Evolutionary conservation across 2,888 invertebrate genomes (phyloP).

Genomic region (Drosophila birchii): DNA sequence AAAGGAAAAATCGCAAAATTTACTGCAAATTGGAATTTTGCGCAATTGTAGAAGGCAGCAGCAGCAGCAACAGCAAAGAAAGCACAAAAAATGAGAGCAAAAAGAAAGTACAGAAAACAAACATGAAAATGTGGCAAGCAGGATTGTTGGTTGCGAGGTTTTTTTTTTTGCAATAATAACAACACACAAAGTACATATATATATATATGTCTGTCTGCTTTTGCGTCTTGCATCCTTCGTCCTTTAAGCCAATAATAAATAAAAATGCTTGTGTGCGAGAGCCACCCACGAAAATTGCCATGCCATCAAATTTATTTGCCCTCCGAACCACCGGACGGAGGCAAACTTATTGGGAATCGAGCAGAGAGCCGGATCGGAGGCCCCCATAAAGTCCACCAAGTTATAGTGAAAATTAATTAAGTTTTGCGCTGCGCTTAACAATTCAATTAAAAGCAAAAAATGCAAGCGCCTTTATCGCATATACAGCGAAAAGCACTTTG

Average conservation of each 20-base stretch:
- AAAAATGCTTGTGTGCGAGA: constrained; percentile 63
- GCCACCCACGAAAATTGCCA: constrained; percentile 54
- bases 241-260: constrained; percentile 81
- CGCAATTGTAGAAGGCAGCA: constrained; percentile 75
- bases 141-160: constrained; percentile 37
- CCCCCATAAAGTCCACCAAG: constrained; percentile 74
- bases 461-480: constrained; percentile 63
- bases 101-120: constrained; percentile 48
- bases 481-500: constrained; percentile 77
- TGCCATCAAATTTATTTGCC: constrained; percentile 69
- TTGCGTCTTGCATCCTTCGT: constrained; percentile 58
- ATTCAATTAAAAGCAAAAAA: constrained; percentile 73
- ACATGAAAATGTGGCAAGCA: constrained; percentile 61
- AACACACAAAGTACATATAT: constrained; percentile 53
- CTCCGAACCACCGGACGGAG: constrained; percentile 4
- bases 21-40: constrained; percentile 84
- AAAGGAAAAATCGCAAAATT: constrained; percentile 83
- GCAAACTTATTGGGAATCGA: constrained; percentile 44
- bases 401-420: constrained; percentile 78
- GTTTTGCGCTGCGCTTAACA: constrained; percentile 79
- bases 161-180: constrained; percentile 68
- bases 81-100: constrained; percentile 22
- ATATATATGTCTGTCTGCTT: constrained; percentile 47
- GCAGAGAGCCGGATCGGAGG: neutral
- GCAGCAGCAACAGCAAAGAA: constrained; percentile 30